Conservation (phyloP, 2,888 invertebrate genomes). For the Netelia virgata region DNA sequence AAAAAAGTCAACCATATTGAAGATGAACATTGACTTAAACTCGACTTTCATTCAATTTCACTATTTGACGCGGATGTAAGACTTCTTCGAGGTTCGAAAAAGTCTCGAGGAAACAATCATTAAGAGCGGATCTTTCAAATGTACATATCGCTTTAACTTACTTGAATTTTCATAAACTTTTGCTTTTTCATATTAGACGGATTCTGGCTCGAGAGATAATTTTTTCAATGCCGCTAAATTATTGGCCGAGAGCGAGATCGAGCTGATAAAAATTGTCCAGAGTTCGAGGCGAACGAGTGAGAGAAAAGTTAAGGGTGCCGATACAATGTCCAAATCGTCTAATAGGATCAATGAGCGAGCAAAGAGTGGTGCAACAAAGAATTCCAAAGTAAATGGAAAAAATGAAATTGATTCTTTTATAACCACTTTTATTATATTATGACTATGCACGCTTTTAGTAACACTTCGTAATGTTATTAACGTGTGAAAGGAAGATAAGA, state of each 20-base stretch:
- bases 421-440: conserved; percentile 14
- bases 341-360: conserved; percentile 67
- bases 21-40: too few species aligned
- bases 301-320: conserved; percentile 48
- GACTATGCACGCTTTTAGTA: too few species aligned
- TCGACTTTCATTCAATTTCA: too few species aligned
- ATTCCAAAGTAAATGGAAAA: conserved; percentile 75
- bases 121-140: background rate
- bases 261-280: conserved; percentile 79
- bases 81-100: too few species aligned
- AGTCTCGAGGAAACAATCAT: too few species aligned
- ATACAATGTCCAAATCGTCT: conserved; percentile 73
- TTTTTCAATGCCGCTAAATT: conserved; percentile 79
- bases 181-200: conserved; percentile 73
- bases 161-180: conserved; percentile 44
- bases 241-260: conserved; percentile 81
- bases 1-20: too few species aligned
- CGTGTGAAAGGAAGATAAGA: background rate
- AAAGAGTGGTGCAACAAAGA: conserved; percentile 74
- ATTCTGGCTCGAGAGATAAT: conserved; percentile 73
- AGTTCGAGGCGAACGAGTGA: conserved; percentile 70
- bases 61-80: too few species aligned
- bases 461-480: conserved; percentile 2
- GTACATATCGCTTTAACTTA: background rate
- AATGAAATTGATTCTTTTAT: conserved; percentile 31